phyloP scores from a whole-genome alignment of 2,113 vertebrate species.

The Gallinago media region DNA sequence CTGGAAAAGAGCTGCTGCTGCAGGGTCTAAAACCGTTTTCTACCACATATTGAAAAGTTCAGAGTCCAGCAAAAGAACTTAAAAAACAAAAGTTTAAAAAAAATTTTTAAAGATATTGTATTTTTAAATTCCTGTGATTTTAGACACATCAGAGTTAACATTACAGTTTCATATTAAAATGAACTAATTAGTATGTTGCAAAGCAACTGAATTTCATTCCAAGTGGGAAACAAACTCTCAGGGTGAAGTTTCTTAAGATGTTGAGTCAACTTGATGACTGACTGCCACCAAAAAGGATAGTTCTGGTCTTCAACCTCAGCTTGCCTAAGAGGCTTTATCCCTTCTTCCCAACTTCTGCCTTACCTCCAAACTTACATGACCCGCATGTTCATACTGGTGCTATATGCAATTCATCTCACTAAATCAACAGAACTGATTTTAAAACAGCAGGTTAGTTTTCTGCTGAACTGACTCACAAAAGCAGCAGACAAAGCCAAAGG shows the following conservation, averaged over 20 bases:
- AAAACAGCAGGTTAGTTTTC: background rate
- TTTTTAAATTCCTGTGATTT: background rate
- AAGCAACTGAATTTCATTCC: background rate
- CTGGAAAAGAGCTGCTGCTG: constrained; percentile 4
- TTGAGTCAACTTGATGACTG: background rate
- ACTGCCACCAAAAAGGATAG: background rate
- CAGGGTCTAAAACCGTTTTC: background rate
- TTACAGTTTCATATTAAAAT: background rate
- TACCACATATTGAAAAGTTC: background rate
- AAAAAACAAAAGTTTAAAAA: background rate
- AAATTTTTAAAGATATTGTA: background rate
- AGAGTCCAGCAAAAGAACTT: background rate
- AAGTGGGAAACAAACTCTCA: background rate
- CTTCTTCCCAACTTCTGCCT: background rate
- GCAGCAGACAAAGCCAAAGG: background rate
- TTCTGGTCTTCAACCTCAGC: background rate
- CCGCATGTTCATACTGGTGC: background rate
- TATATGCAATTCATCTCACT: background rate
- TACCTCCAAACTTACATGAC: background rate
- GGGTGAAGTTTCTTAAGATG: background rate
- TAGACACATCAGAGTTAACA: background rate
- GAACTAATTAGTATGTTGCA: background rate
- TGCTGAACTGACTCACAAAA: background rate
- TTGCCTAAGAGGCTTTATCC: background rate
- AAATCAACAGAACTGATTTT: background rate